Evolutionary conservation across 2,113 vertebrate genomes (phyloP), one percentile per base, ranked within the genome.

Genomic region (Dasyprocta punctata): DNA sequence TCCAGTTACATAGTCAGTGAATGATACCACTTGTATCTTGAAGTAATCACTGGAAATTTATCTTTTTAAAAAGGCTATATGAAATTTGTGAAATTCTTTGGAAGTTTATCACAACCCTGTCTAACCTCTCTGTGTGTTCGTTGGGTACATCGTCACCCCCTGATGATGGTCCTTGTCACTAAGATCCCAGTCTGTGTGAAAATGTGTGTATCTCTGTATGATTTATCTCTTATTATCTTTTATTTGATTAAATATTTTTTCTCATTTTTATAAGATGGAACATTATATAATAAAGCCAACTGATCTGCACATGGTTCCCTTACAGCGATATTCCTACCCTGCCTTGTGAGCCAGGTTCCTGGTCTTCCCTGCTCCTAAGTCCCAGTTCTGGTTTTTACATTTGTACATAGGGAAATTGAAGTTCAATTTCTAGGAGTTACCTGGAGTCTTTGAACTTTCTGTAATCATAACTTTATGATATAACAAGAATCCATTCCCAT

Each of bases 171-270:
- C 36, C 41, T 90, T 95, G 49, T 94, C 65, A 28, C 61, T 30
- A 73, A 78, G 9, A 71, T 36, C 9, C n/a, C 8, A 38, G 52
- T 52, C 33, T 73, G 71, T 84, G 52, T 63, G 22, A 73, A 84
- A 89, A 88, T 93, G 49, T 84, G 4, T 47, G 16, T n/a, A 77
- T 89, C 44, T 19, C 69, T 26, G 14, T 38, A 54, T 77, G 5
- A 24, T 47, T 85, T 93, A 89, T 65, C 38, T 86, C 81, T 87
- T 41, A 88, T 47, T 88, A 92, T 78, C 14, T 54, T 83, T 86
- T 90, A 63, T 54, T 85, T 77, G 10, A 89, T 38, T 89, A 30
- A 56, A 56, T 56, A 19, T 60, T 67, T 86, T 89, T 94, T n/a
- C 12, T 47, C n/a, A 75, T 3, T 63, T 96, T 80, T 80, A 1